Evolutionary conservation across 2,797 vertebrate genomes (phyloP).

Genomic region (Balearica regulorum): DNA sequence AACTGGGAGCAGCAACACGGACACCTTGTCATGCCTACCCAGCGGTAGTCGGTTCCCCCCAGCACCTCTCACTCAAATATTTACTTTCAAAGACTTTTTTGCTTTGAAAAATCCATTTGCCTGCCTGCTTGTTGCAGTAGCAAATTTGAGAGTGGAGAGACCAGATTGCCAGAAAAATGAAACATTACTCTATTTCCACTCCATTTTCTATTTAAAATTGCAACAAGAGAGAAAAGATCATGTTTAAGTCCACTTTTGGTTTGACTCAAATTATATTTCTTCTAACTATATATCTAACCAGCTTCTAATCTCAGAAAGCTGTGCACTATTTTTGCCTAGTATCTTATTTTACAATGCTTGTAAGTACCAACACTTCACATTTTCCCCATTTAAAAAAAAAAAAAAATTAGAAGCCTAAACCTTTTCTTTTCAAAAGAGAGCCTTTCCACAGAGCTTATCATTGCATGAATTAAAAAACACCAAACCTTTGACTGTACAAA

Average conservation of each 20-base stretch:
- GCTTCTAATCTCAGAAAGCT: not conserved
- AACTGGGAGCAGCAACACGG: slow-evolving; percentile 69
- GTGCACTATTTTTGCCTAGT: not conserved
- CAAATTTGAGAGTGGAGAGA: not conserved
- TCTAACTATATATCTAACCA: not conserved
- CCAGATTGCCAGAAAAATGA: not conserved
- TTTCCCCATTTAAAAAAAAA: not conserved
- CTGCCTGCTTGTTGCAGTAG: not conserved
- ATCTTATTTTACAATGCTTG: not conserved
- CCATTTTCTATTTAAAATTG: not conserved
- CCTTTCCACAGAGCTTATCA: not conserved
- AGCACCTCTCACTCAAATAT: not conserved
- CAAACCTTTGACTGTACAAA: not conserved
- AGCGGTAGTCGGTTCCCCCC: rapidly evolving
- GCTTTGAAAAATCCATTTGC: not conserved
- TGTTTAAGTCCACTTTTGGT: not conserved
- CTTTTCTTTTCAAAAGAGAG: not conserved
- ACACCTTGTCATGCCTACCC: not conserved
- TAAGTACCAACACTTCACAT: not conserved
- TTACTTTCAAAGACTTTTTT: not conserved
- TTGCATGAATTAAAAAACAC: not conserved
- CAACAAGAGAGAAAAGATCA: not conserved
- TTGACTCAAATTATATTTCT: not conserved
- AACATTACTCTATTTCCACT: not conserved
- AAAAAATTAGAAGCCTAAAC: not conserved